Conservation (phyloP, 2,888 invertebrate genomes). For the Hemaris fuciformis region DNA sequence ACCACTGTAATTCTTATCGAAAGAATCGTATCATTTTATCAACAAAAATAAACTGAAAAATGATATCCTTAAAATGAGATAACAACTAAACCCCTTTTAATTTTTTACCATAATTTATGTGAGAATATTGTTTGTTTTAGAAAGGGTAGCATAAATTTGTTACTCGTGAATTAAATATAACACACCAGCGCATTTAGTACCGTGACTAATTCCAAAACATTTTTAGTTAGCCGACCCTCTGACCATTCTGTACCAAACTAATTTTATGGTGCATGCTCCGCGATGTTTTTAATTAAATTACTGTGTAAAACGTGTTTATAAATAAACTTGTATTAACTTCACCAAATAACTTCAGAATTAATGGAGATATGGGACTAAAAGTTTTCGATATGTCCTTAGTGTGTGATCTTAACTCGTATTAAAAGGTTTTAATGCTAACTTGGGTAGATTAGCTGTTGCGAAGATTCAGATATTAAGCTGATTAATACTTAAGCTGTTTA, state of each 20-base stretch:
- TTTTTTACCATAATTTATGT: neutral
- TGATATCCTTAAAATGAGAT: too few relatives aligned
- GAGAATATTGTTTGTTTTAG: neutral
- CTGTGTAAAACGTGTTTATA: neutral
- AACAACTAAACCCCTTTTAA: neutral
- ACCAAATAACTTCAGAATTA: neutral
- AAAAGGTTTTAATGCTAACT: too few relatives aligned
- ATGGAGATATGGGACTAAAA: neutral
- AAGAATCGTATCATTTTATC: too few relatives aligned
- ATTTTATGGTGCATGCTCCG: conserved; percentile 56
- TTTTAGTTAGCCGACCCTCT: conserved; percentile 31
- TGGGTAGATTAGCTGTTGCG: too few relatives aligned
- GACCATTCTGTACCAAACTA: conserved; percentile 42
- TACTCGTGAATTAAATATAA: conserved; percentile 27
- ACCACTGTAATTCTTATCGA: too few relatives aligned
- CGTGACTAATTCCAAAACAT: conserved; percentile 49
- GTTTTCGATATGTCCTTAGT: neutral
- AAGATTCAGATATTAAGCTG: too few relatives aligned
- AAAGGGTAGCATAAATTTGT: neutral
- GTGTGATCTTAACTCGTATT: neutral
- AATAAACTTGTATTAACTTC: neutral
- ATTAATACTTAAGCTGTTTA: too few relatives aligned
- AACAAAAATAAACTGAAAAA: too few relatives aligned
- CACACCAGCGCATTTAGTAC: conserved; percentile 45
- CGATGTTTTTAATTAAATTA: conserved; percentile 17